Evolutionary conservation across 2,113 vertebrate species (phyloP), one percentile per base, ranked within the genome.

Genomic region (Kryptolebias marmoratus): DNA sequence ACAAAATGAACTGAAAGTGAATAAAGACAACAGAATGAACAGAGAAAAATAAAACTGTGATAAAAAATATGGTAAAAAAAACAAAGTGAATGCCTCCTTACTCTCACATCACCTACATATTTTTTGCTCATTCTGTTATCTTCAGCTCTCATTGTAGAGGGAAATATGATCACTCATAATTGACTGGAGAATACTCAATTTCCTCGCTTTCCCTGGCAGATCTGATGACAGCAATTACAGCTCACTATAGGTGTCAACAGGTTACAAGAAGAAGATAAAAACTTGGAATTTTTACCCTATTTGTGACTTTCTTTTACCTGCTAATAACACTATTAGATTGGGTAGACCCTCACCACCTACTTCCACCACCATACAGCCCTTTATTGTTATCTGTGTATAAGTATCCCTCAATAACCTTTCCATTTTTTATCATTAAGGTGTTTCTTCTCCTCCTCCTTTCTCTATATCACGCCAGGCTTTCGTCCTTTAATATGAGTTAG

Each of bases 131-230:
- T 61, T 68, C 63, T 81, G 79, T 84, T 73, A 78, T 68, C 64
- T 79, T 50, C 82, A 75, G 79, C 80, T 76, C 89, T 87, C 85
- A 88, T 90, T 65, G 65, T 48, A 72, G 77, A 68, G 75, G 74
- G 83, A 88, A 89, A 85, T 84, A 83, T 83, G 75, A 89, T 88
- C 81, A 79, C 67, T 84, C 85, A 88, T 88, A 88, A 88, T 86
- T 87, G 84, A 75, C 77, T 79, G 69, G 79, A 77, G 73, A 75
- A 86, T 82, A 87, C 82, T 75, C 77, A 65, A 64, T 89, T 82
- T 86, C 66, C 75, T 75, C 71, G 69, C 68, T 36, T 48, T 78
- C 65, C 61, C 64, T 57, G 64, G 69, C 79, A 80, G 80, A 73
- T 86, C 61, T 84, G 77, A 74, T 22, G 70, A 82, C 72, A 85